These are phyloP conservation scores for Chiroxiphia lanceolata DNA, from an alignment of 2,797 vertebrate species.

Conservation along the genomic window DNA sequence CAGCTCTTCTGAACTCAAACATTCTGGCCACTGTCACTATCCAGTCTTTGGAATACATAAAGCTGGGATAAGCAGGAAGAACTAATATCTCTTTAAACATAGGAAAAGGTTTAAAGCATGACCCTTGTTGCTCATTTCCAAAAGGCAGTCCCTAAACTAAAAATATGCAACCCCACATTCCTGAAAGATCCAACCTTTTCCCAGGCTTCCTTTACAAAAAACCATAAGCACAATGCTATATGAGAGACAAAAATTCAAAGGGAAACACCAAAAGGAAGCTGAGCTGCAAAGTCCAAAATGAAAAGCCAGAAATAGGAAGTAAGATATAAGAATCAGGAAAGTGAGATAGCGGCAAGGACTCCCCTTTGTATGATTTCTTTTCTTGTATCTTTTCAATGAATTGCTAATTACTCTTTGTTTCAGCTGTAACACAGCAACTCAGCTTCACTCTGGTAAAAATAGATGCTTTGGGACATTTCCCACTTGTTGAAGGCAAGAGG, in stretches of 20 bases:
- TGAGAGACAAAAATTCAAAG: conserved; percentile 43
- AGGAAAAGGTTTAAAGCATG: neutral
- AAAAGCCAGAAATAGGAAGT: conserved; percentile 66
- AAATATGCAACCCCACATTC: conserved; percentile 47
- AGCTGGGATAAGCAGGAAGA: neutral
- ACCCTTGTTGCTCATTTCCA: neutral
- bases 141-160: conserved; percentile 44
- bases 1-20: neutral
- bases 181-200: conserved; percentile 46
- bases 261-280: conserved; percentile 64
- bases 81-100: neutral
- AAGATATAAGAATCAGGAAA: conserved; percentile 62
- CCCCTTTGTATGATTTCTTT: conserved; percentile 57
- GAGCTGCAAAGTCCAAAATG: conserved; percentile 63
- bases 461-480: conserved; percentile 37
- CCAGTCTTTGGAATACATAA: neutral
- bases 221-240: conserved; percentile 31
- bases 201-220: conserved; percentile 56
- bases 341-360: conserved; percentile 49
- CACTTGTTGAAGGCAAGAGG: conserved; percentile 1
- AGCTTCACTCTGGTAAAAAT: conserved; percentile 47
- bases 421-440: neutral
- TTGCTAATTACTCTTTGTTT: conserved; percentile 66
- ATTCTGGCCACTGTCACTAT: neutral
- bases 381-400: conserved; percentile 65